phyloP scores from a whole-genome alignment of 2,113 vertebrate species.

The Callorhinus ursinus region DNA sequence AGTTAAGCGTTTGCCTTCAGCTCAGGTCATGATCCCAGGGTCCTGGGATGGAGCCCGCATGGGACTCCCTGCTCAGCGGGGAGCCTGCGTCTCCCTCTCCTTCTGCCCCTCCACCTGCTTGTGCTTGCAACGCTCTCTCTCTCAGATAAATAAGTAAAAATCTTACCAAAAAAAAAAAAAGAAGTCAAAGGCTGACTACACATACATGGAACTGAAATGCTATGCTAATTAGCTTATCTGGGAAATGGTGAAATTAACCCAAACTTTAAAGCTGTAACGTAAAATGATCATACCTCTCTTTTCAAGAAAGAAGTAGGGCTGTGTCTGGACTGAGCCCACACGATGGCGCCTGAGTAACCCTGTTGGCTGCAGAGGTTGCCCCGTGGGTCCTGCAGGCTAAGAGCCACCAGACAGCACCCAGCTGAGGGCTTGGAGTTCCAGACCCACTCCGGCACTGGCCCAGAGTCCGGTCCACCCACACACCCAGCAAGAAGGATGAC shows the following conservation, averaged over 20 bases:
- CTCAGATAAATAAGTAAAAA: no score
- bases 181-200: not conserved
- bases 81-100: no score
- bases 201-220: not conserved
- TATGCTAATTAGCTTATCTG: not conserved
- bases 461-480: accelerated
- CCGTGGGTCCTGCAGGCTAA: not conserved
- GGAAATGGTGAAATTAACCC: not conserved
- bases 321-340: not conserved
- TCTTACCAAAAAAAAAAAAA: not conserved
- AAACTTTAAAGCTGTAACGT: not conserved
- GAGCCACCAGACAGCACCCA: accelerated
- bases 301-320: not conserved
- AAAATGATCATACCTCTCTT: not conserved
- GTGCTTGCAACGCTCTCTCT: no score
- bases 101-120: no score
- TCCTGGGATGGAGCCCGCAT: no score
- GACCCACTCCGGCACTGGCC: accelerated
- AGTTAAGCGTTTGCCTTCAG: no score
- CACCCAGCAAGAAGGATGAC: slow-evolving; percentile 88
- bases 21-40: no score
- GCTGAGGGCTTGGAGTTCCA: accelerated
- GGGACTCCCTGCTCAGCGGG: no score
- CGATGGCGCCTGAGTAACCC: not conserved
- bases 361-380: accelerated